A percentile compares a stretch with the other conserved stretches of the same genome.
Conservation (phyloP, 2,888 invertebrate species). For the Apoderus coryli region DNA sequence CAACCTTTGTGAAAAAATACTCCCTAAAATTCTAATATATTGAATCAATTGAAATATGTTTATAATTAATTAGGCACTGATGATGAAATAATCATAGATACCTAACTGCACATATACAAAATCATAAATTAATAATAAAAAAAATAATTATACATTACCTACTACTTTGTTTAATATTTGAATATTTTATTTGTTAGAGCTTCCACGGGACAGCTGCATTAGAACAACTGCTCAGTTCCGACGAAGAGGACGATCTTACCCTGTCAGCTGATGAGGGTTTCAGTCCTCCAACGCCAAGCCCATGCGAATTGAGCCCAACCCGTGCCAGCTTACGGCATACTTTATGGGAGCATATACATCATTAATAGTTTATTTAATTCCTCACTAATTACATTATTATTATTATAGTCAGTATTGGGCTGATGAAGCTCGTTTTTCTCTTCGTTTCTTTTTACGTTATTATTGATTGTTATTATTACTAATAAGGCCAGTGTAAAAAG, state of each 20-base stretch:
- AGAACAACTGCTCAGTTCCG: slow-evolving; percentile 29
- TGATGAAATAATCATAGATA: no score
- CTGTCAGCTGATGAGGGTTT: slow-evolving; percentile 33
- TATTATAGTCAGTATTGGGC: no score
- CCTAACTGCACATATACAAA: no score
- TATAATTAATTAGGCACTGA: no score
- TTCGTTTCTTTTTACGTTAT: no score
- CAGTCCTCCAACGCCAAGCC: slow-evolving; percentile 34
- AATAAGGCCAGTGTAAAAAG: slow-evolving; percentile 6
- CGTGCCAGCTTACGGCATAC: slow-evolving; percentile 26
- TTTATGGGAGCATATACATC: slow-evolving; percentile 25
- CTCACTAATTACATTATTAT: slow-evolving; percentile 2
- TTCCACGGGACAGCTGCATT: slow-evolving; percentile 34
- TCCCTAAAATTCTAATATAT: no score
- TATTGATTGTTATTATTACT: not conserved
- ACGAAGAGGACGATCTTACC: slow-evolving; percentile 32
- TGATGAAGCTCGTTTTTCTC: no score
- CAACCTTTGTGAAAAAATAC: no score
- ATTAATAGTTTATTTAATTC: slow-evolving; percentile 15
- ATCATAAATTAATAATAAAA: no score
- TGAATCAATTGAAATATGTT: no score
- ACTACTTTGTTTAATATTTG: no score
- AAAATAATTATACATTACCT: no score
- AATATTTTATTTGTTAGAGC: slow-evolving; percentile 30
- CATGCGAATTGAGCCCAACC: slow-evolving; percentile 30